Evolutionary conservation across 2,888 invertebrate species (phyloP).

Genomic region (Rambutsinella grinnellia): DNA sequence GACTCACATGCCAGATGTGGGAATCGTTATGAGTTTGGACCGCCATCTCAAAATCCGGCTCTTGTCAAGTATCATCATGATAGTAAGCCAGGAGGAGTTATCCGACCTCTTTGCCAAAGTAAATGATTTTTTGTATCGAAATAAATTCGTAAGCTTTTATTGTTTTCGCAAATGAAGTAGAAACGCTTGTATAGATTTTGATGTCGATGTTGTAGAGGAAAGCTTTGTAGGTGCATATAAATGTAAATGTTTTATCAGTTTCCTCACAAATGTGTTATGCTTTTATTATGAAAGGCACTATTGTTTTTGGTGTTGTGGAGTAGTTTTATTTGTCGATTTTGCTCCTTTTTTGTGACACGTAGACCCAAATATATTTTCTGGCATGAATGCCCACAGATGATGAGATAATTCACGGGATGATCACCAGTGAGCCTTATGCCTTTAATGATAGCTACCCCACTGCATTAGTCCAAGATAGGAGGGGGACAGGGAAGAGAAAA

Average conservation of each 20-base stretch:
- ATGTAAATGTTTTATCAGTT: no score
- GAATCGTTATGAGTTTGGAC: constrained; percentile 63
- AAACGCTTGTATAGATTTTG: neutral
- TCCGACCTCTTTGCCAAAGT: constrained; percentile 37
- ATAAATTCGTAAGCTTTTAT: neutral
- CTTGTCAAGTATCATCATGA: constrained; percentile 34
- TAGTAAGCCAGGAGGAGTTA: constrained; percentile 22
- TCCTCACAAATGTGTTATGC: neutral
- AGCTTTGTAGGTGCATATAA: no score
- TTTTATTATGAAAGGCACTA: neutral
- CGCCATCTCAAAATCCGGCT: constrained; percentile 31
- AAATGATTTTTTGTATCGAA: neutral
- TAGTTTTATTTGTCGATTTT: constrained; percentile 1
- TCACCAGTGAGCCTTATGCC: constrained; percentile 47
- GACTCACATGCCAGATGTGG: constrained; percentile 60
- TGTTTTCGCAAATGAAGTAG: no score
- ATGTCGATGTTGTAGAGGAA: neutral
- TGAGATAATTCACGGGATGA: constrained; percentile 45
- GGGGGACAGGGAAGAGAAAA: constrained; percentile 31
- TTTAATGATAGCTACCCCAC: constrained; percentile 50
- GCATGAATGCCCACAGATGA: constrained; percentile 21
- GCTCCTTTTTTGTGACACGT: constrained; percentile 1
- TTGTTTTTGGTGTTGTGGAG: neutral
- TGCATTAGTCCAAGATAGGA: constrained; percentile 29
- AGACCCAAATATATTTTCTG: constrained; percentile 19